Evolutionary conservation across 92 coral and sea anemone genomes (phyloP), one percentile per base, ranked within the genome.

Genomic region (Heteractis magnifica): DNA sequence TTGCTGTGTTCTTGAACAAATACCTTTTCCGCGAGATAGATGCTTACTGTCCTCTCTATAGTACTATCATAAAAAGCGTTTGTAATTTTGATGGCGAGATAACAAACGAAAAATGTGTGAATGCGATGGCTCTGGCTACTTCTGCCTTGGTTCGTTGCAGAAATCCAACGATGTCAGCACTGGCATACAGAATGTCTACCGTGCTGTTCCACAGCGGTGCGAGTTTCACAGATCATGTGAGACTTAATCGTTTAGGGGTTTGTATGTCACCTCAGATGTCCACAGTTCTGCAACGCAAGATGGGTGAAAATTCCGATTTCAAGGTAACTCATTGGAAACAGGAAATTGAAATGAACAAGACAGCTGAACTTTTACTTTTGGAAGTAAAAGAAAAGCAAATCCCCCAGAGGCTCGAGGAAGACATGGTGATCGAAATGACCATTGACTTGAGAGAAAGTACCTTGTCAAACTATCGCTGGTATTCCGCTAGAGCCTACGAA

Each of bases 111-210:
- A 59, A 14, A 59, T 15, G 18, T 10, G 4, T 5, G 16, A 59
- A 59, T 59, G 65, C 58, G 41, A 18, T 89, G 41, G 86, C 89
- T n/a, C 79, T 89, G 8, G 92, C 92, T 15, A 86, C 86, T 3
- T 81, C 89, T 23, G 26, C 77, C 16, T 16, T 81, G 15, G 62
- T 74, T 44, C 78, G 86, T 5, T 64, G 78, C 6, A 76, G 75
- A 65, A 85, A 89, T 68, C 73, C 85, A n/a, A 26, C 11, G 16
- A 88, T 84, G 85, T 88, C 85, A 16, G 78, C 91, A 5, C 34
- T 88, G 14, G 88, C 85, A 15, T 84, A 84, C 82, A 26, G 89
- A 62, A 65, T 89, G 12, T 89, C 92, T 16, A 86, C 87, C 20
- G n/a, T 89, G 18, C 59, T 86, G 1, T 82, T 72, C 73, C 87